A percentile compares a stretch with the other conserved stretches of the same genome.
phyloP scores from a whole-genome alignment of 2,113 vertebrate species.

The Lycaon pictus region DNA sequence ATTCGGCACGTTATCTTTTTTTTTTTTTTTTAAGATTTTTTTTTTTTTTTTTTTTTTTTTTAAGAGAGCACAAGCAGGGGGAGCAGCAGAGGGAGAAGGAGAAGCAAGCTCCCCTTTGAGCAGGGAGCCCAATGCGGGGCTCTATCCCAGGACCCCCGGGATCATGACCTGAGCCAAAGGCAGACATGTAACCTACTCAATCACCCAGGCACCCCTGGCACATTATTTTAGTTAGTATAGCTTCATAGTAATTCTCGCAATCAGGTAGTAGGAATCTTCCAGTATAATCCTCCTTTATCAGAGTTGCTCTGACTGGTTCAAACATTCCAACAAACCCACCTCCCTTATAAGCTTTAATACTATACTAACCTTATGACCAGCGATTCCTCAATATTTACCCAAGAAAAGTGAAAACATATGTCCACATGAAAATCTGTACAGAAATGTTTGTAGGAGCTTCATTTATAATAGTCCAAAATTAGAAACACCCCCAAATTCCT shows the following conservation, averaged over 20 bases:
- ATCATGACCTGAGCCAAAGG: too few relatives aligned
- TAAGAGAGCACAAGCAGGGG: too few relatives aligned
- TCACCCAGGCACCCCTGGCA: too few relatives aligned
- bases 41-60: too few relatives aligned
- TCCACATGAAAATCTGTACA: neutral
- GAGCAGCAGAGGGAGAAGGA: too few relatives aligned
- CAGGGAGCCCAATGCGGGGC: too few relatives aligned
- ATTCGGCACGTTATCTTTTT: neutral
- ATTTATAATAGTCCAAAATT: neutral
- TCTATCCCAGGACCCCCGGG: too few relatives aligned
- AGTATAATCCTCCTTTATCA: neutral
- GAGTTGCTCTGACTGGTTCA: neutral
- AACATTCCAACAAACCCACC: neutral
- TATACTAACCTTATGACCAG: neutral
- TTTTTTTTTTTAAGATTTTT: too few relatives aligned
- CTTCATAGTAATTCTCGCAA: neutral
- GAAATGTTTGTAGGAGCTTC: neutral
- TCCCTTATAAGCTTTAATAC: neutral
- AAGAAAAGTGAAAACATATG: conserved; percentile 42
- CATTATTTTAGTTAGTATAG: neutral
- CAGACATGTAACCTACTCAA: too few relatives aligned
- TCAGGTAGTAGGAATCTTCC: neutral
- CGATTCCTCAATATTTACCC: neutral
- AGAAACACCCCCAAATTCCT: neutral
- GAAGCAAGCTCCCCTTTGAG: too few relatives aligned